Conservation (phyloP, 2,888 invertebrate genomes). For the Tipula vernalis region DNA sequence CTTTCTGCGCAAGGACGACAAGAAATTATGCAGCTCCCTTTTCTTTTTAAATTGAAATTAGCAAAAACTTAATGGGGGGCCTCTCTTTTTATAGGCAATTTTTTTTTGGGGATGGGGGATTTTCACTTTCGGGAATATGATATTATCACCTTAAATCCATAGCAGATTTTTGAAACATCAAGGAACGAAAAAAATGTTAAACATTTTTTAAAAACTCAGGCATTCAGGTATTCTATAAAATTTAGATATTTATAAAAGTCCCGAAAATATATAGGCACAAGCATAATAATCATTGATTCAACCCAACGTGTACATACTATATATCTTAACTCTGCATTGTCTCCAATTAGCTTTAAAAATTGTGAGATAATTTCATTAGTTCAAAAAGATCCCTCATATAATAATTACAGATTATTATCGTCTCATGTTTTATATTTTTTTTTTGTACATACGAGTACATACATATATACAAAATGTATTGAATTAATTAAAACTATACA, state of each 20-base stretch:
- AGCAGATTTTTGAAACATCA: no score
- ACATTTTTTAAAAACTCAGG: no score
- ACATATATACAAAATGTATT: background rate
- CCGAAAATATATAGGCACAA: background rate
- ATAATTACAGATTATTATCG: background rate
- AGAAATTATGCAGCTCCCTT: no score
- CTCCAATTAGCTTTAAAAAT: background rate
- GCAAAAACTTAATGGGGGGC: no score
- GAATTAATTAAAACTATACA: background rate
- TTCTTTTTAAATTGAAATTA: no score
- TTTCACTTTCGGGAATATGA: no score
- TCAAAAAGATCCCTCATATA: background rate
- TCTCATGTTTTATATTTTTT: background rate
- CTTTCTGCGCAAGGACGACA: no score
- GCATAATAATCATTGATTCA: background rate
- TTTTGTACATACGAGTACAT: background rate
- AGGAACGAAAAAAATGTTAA: no score
- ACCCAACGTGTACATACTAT: background rate
- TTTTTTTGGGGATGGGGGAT: no score
- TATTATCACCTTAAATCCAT: no score
- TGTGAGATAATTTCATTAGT: background rate
- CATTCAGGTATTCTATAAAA: no score
- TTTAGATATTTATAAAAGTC: background rate
- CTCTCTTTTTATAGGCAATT: no score
- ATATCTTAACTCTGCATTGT: background rate